A percentile compares a stretch with the other conserved stretches of the same genome.
phyloP scores from a whole-genome alignment of 1,140 invertebrate species.

The Lasioglossum baleicum region DNA sequence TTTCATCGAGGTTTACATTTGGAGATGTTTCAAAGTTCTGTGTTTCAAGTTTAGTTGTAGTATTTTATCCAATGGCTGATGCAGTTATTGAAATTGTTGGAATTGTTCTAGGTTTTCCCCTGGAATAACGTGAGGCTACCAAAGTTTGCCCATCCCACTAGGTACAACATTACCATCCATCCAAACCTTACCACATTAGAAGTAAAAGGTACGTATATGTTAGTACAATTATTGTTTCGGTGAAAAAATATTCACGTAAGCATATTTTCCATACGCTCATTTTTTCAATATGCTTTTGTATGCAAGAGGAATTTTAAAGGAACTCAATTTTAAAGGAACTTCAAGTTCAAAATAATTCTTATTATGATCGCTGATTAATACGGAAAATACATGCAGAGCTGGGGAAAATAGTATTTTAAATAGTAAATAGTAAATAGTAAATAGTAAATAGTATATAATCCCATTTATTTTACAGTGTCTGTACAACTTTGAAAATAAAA shows the following conservation, averaged over 20 bases:
- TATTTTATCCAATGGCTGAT: not conserved
- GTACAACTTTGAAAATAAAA: too few relatives aligned
- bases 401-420: too few relatives aligned
- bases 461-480: too few relatives aligned
- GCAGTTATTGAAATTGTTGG: constrained; percentile 8
- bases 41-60: not conserved
- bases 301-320: too few relatives aligned
- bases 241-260: too few relatives aligned
- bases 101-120: constrained; percentile 86
- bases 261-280: too few relatives aligned
- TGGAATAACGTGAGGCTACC: constrained; percentile 94
- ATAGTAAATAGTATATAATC: too few relatives aligned
- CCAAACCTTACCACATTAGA: constrained; percentile 95
- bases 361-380: not conserved
- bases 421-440: too few relatives aligned
- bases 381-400: constrained; percentile 1
- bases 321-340: too few relatives aligned
- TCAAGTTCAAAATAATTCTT: not conserved
- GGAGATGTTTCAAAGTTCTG: too few relatives aligned
- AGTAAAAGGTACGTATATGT: constrained; percentile 86
- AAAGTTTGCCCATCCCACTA: constrained; percentile 87
- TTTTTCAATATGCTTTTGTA: not conserved
- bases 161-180: constrained; percentile 94
- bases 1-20: too few relatives aligned
- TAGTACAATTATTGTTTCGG: not conserved